Percentiles rank a stretch among this genome's conserved stretches.
Conservation (phyloP, 64 coral and sea anemone genomes). For the Acropora yongei region DNA sequence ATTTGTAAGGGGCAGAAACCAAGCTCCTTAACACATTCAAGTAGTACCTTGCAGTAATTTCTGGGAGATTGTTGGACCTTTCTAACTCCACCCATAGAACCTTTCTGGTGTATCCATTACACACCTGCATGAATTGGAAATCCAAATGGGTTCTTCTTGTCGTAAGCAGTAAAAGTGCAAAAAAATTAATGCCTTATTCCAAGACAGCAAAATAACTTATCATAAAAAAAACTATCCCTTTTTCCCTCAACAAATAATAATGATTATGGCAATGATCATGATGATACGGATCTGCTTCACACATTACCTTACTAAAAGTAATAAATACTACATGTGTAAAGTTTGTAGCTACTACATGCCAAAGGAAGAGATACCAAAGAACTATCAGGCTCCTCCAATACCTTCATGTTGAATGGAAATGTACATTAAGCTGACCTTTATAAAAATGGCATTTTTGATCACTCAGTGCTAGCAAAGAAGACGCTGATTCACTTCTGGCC, state of each 20-base stretch:
- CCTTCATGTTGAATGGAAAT: background rate
- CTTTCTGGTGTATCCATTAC: constrained; percentile 61
- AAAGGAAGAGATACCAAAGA: background rate
- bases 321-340: background rate
- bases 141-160: constrained; percentile 53
- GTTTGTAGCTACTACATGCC: background rate
- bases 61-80: constrained; percentile 58
- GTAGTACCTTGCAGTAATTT: constrained; percentile 37
- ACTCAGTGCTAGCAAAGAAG: background rate
- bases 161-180: constrained; percentile 33
- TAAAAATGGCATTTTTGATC: background rate
- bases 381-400: background rate
- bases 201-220: background rate
- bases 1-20: background rate
- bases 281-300: background rate
- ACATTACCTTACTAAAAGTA: background rate
- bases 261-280: background rate
- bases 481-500: background rate
- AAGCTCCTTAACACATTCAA: constrained; percentile 22
- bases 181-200: constrained; percentile 26
- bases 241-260: background rate
- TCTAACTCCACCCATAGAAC: constrained; percentile 52
- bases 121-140: constrained; percentile 65
- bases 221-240: background rate
- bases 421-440: background rate